Base-by-base conservation (phyloP, 2,888 invertebrate genomes). In the Coelinius sp. region DNA sequence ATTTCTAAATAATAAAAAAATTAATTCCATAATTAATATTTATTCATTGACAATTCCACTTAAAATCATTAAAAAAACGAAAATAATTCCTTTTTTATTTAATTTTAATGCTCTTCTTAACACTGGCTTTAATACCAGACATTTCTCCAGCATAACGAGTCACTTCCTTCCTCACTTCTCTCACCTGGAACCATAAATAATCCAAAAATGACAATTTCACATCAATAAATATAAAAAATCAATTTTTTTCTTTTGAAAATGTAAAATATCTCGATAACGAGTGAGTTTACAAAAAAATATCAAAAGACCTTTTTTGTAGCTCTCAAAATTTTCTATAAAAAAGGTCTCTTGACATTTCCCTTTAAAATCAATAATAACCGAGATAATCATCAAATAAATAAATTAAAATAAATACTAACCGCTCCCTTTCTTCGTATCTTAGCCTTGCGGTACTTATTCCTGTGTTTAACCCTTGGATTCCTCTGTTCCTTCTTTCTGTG, bases 381-480 rank as follows among this genome's bases (percentile, higher is more conserved):
- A 38, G 10, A 38, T 8, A 38, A 38, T 38, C 8, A 3, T 24
- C 41, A 22, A 31, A 53, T 17, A 65, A 63, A 73, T n/a, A n/a
- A 22, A 68, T 7, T 24, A 72, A 73, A 35, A 72, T 70, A 53
- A 38, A 68, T 76, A 81, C 86, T 83, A 88, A 97, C 94, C 83
- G 97, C 97, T 84, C 98, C 98, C 90, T 95, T 97, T 87, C 98
- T 93, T 71, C 97, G 92, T 77, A 97, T 95, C 81, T 95, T 92
- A 0, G 98, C 98, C 88, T 97, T 97, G 75, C 94, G 92, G 88
- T 93, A 99, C 87, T 98, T 98, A 79, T 94, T 93, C 80, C 95
- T 93, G 86, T 98, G 95, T 87, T 97, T 98, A 4, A 99, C 97
- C 82, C 99, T 92, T 0, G 98, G 98, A 91, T 99, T 98, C 75